Conservation (phyloP, 92 coral and sea anemone species). For the Phenganax subtilis region DNA sequence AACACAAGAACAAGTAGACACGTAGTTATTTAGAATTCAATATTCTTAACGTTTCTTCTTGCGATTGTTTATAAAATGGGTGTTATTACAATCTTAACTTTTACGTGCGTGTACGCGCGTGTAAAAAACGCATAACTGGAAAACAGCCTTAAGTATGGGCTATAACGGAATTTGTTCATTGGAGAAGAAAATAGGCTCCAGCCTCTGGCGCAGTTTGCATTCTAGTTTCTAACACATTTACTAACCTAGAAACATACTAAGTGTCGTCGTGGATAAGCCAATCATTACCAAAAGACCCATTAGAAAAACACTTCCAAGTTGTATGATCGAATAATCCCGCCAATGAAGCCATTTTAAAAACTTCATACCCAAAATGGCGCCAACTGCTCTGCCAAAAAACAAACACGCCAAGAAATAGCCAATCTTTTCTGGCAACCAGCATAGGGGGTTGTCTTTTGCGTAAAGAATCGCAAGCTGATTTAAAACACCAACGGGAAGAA, state of each 20-base stretch:
- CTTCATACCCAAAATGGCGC: conserved; percentile 74
- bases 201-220: no score
- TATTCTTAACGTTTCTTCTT: no score
- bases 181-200: no score
- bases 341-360: conserved; percentile 54
- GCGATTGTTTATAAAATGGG: no score
- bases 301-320: conserved; percentile 67
- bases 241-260: conserved; percentile 76
- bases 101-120: no score
- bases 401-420: conserved; percentile 73
- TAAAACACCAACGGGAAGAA: conserved; percentile 54
- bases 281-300: conserved; percentile 64
- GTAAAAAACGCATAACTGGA: no score
- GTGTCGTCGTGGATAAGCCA: conserved; percentile 73
- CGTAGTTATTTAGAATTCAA: no score
- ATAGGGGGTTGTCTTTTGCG: conserved; percentile 67
- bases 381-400: conserved; percentile 69
- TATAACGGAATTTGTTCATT: no score
- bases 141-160: no score
- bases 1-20: no score
- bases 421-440: conserved; percentile 67
- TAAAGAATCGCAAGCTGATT: conserved; percentile 65
- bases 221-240: not conserved
- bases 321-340: conserved; percentile 67
- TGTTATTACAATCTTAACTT: no score